phyloP scores from a whole-genome alignment of 1,140 invertebrate species.

The Drosophila dunni region DNA sequence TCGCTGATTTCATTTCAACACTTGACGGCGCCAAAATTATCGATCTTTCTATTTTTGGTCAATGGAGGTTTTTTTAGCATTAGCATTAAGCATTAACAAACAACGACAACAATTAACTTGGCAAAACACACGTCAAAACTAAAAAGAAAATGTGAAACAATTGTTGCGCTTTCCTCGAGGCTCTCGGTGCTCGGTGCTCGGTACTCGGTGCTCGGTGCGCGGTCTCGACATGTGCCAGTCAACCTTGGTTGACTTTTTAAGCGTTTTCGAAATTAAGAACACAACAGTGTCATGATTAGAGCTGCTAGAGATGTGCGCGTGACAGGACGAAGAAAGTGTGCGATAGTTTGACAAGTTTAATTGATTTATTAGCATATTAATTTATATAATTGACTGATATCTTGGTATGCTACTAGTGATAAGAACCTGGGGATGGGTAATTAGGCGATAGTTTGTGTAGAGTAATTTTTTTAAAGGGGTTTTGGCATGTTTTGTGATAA shows the following conservation, averaged over 20 bases:
- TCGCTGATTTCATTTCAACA: neutral
- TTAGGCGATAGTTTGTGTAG: too few relatives aligned
- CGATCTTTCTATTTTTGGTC: constrained; percentile 51
- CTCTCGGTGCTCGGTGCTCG: too few relatives aligned
- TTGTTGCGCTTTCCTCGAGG: constrained; percentile 23
- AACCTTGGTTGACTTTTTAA: constrained; percentile 52
- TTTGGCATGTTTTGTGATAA: too few relatives aligned
- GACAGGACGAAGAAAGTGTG: neutral
- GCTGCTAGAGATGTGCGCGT: constrained; percentile 27
- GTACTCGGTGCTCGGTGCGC: too few relatives aligned
- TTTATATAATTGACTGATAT: too few relatives aligned
- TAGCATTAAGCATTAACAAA: neutral
- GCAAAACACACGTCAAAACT: constrained; percentile 14
- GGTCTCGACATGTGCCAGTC: constrained; percentile 24
- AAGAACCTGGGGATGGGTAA: too few relatives aligned
- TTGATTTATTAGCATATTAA: too few relatives aligned
- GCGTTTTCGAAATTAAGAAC: constrained; percentile 22
- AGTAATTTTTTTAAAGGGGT: too few relatives aligned
- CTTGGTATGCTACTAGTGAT: too few relatives aligned
- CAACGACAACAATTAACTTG: constrained; percentile 34
- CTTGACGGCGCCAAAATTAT: constrained; percentile 21
- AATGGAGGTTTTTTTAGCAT: too few relatives aligned
- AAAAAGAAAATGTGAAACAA: constrained; percentile 18
- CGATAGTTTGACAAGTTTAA: neutral
- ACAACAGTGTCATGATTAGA: constrained; percentile 25